Base-by-base conservation (phyloP, 2,797 vertebrate species). In the Danionella dracula region DNA sequence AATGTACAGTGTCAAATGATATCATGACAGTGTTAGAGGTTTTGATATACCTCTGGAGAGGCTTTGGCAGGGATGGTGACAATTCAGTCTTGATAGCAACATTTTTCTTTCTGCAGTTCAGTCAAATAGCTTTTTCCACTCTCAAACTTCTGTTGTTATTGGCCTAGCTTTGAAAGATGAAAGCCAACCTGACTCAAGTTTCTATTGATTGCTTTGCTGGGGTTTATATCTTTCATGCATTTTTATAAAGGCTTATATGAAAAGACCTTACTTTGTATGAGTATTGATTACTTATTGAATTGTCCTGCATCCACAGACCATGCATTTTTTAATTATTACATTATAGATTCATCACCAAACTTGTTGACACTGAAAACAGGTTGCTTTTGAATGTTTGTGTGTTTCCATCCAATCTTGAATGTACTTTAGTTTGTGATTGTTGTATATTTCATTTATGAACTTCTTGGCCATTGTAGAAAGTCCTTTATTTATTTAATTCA, bases 401-500 rank as follows among this genome's bases (percentile, higher is more conserved):
- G n/a, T n/a, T n/a, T n/a, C n/a, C n/a, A n/a, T n/a, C n/a, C n/a
- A n/a, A n/a, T n/a, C n/a, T n/a, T n/a, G n/a, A n/a, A n/a, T n/a
- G n/a, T n/a, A n/a, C n/a, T n/a, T n/a, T n/a, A n/a, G n/a, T n/a
- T n/a, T n/a, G n/a, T n/a, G n/a, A n/a, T n/a, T n/a, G n/a, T n/a
- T n/a, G n/a, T n/a, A n/a, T n/a, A n/a, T n/a, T n/a, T n/a, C n/a
- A 87, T 91, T 90, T 91, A 90, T 90, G 84, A 80, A 85, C 85
- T 88, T 87, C 85, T 80, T 83, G 78, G 78, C 83, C 42, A 76
- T 77, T 83, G 89, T 86, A 76, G 72, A 75, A 35, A 78, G 79
- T 35, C 40, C 79, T 87, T 84, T 91, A 89, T 94, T 92, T 90
- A 90, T 93, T 92, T 92, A 90, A 92, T 90, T 89, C 90, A 91